These are phyloP conservation scores for Morus bassanus DNA, from an alignment of 2,797 vertebrate species.

Conservation along the genomic window DNA sequence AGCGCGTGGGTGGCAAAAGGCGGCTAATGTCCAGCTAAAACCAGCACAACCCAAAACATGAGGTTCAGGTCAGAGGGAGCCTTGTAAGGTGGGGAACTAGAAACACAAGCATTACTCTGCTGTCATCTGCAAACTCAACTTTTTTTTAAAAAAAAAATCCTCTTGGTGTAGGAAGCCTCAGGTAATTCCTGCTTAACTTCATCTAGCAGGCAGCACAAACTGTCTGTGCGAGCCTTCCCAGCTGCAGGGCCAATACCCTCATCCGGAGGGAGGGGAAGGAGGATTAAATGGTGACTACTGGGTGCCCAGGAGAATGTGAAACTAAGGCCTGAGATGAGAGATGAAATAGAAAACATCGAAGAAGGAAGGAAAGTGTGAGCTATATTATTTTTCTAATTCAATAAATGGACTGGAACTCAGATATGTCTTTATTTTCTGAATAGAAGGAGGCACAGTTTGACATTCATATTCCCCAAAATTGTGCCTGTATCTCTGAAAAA, in stretches of 20 bases:
- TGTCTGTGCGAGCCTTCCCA: background rate
- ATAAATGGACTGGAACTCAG: background rate
- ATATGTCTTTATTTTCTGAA: background rate
- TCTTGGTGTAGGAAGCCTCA: background rate
- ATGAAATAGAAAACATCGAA: background rate
- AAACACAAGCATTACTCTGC: background rate
- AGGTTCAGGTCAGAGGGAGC: background rate
- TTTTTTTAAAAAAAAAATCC: background rate
- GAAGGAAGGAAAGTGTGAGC: background rate
- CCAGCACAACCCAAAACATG: rapidly evolving
- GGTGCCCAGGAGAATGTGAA: background rate
- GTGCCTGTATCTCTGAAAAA: background rate
- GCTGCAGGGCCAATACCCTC: background rate
- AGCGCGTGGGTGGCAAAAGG: background rate
- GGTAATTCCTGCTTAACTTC: background rate
- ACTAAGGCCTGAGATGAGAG: background rate
- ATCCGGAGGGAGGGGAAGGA: background rate
- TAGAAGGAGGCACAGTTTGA: background rate
- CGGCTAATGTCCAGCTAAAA: background rate
- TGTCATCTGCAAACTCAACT: background rate
- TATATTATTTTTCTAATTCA: background rate
- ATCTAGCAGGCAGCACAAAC: background rate
- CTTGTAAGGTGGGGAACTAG: background rate
- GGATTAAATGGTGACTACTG: background rate
- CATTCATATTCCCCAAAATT: background rate